phyloP scores from a whole-genome alignment of 2,797 vertebrate species.

The Adelosebastes latens region DNA sequence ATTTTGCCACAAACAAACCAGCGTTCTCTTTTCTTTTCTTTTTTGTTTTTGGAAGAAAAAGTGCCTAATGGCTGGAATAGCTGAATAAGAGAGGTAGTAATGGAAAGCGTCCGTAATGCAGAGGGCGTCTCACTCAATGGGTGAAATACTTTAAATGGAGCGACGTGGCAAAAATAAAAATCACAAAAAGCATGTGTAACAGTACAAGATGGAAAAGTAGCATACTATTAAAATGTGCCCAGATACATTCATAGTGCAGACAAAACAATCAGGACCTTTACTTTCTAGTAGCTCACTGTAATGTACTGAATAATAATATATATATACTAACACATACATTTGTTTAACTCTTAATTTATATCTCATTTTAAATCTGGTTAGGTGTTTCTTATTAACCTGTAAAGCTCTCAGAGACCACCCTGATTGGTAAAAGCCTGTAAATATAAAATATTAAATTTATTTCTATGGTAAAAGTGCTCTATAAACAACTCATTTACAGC shows the following conservation, averaged over 20 bases:
- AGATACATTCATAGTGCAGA: conserved; percentile 74
- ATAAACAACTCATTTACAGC: conserved; percentile 48
- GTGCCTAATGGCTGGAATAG: conserved; percentile 5
- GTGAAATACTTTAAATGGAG: not conserved
- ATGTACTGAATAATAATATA: conserved; percentile 34
- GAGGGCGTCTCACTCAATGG: conserved; percentile 3
- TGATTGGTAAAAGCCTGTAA: conserved; percentile 57
- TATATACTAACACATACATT: conserved; percentile 43
- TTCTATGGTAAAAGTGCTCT: conserved; percentile 66
- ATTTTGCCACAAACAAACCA: conserved; percentile 13
- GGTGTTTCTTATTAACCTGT: conserved; percentile 16
- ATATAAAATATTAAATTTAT: conserved; percentile 58
- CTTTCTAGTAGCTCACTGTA: conserved; percentile 34
- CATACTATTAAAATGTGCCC: conserved; percentile 46
- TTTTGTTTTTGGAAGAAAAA: not conserved
- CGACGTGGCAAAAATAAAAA: not conserved
- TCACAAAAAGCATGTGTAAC: conserved; percentile 6
- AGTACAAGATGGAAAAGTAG: conserved; percentile 12
- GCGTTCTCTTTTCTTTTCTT: not conserved
- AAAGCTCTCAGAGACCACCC: conserved; percentile 54
- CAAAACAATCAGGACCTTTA: conserved; percentile 52
- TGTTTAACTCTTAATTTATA: conserved; percentile 3
- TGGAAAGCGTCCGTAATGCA: conserved; percentile 30
- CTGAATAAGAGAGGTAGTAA: conserved; percentile 56
- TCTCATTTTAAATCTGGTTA: conserved; percentile 4